A percentile compares a stretch with the other conserved stretches of the same genome.
phyloP scores from a whole-genome alignment of 1,140 invertebrate species.

The Drosophila athabasca region DNA sequence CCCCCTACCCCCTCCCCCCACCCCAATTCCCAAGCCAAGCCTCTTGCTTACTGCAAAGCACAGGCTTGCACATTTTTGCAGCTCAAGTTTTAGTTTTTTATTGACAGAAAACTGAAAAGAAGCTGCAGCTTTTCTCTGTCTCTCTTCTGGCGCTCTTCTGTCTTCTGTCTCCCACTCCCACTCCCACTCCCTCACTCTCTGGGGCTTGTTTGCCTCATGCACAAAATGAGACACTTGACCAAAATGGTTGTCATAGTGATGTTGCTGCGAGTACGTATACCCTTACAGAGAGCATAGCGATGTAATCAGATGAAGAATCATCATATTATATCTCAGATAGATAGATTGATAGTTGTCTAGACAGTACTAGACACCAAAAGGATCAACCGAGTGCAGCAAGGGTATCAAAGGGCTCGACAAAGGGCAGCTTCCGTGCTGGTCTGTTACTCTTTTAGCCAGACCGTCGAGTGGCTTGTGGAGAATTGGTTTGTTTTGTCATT shows the following conservation, averaged over 20 bases:
- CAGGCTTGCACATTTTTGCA: conserved; percentile 46
- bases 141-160: too few species aligned
- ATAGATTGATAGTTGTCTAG: too few species aligned
- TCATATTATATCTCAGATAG: too few species aligned
- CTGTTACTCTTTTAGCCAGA: conserved; percentile 31
- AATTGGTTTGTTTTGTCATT: conserved; percentile 70
- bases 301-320: too few species aligned
- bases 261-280: background rate
- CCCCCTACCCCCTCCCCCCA: background rate
- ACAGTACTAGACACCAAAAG: too few species aligned
- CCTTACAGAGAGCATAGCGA: too few species aligned
- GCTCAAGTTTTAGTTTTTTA: conserved; percentile 40
- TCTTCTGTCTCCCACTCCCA: too few species aligned
- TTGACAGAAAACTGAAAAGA: conserved; percentile 59
- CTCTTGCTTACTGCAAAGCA: background rate
- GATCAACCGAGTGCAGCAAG: too few species aligned
- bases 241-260: conserved; percentile 55
- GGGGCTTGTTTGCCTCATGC: conserved; percentile 66
- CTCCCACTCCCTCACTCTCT: too few species aligned
- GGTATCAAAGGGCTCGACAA: too few species aligned
- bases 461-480: conserved; percentile 21
- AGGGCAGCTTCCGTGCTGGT: background rate
- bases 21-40: too few species aligned
- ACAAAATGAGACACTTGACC: conserved; percentile 73
- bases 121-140: conserved; percentile 9